Conservation (phyloP, 2,888 invertebrate species). For the Acrobasis suavella region DNA sequence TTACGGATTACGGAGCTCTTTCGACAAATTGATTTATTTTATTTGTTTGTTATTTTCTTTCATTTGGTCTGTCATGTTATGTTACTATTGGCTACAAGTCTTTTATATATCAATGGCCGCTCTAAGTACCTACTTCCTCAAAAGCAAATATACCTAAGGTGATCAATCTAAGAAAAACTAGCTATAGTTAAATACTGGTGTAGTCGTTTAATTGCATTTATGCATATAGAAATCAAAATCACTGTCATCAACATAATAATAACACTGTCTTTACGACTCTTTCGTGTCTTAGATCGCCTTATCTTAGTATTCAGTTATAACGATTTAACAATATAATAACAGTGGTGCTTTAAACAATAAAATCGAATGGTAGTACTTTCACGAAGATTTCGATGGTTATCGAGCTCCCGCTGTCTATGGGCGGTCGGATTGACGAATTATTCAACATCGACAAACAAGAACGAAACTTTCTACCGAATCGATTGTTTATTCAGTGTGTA, state of each 20-base stretch:
- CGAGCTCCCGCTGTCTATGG: conserved; percentile 21
- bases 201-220: neutral
- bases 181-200: too few species aligned
- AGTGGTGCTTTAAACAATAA: conserved; percentile 20
- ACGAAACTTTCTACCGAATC: conserved; percentile 38
- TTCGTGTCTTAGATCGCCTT: conserved; percentile 4
- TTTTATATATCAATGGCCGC: too few species aligned
- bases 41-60: neutral
- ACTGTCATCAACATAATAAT: neutral
- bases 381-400: conserved; percentile 32
- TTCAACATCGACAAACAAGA: conserved; percentile 35
- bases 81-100: too few species aligned
- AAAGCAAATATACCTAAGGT: too few species aligned
- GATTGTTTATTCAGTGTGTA: conserved; percentile 16
- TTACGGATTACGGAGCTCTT: too few species aligned
- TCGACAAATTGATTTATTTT: neutral
- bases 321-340: conserved; percentile 16
- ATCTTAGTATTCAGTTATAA: conserved; percentile 4
- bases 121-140: too few species aligned
- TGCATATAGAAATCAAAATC: conserved; percentile 6
- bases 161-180: too few species aligned
- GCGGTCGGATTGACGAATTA: conserved; percentile 27
- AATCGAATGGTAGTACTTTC: conserved; percentile 16
- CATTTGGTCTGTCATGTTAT: too few species aligned
- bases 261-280: neutral